Evolutionary conservation across 2,113 vertebrate species (phyloP).

Genomic region (Anthoscopus minutus): DNA sequence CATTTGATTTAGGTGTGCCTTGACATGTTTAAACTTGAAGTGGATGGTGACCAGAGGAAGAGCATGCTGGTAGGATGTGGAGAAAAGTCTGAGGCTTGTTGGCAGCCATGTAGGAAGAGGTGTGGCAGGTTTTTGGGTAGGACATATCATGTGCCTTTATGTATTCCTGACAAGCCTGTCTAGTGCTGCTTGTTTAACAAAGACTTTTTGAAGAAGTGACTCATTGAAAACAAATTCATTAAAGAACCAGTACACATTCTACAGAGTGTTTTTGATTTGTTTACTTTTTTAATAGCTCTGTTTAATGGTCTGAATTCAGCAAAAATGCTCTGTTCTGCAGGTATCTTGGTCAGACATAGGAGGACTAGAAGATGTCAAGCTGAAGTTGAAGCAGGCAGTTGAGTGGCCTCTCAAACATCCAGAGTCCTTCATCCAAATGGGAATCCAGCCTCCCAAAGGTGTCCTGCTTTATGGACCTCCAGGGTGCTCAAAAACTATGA

Average conservation of each 20-base stretch:
- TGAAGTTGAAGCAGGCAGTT: slow-evolving; percentile 92
- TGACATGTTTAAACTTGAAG: slow-evolving; percentile 23
- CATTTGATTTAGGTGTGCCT: neutral
- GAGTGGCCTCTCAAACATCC: slow-evolving; percentile 95
- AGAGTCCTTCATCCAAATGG: slow-evolving; percentile 86
- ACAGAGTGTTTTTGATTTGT: neutral
- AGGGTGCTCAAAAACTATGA: slow-evolving; percentile 98
- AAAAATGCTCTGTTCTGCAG: slow-evolving; percentile 65
- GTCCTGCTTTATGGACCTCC: slow-evolving; percentile 94
- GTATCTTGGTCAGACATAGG: slow-evolving; percentile 94
- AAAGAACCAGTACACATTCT: fast-evolving
- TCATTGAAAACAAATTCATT: neutral
- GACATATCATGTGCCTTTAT: fast-evolving
- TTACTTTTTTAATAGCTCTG: neutral
- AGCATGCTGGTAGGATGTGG: neutral
- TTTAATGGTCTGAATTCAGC: neutral
- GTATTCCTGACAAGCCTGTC: neutral
- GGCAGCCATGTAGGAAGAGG: neutral
- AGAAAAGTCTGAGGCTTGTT: neutral
- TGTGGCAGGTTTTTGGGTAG: neutral
- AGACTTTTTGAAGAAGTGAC: neutral
- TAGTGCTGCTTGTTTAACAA: neutral
- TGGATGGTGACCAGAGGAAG: neutral
- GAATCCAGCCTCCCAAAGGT: slow-evolving; percentile 90
- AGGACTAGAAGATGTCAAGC: slow-evolving; percentile 91